Conservation (phyloP, 53 echinoderm and acorn worm species). For the Stichopus horrens region DNA sequence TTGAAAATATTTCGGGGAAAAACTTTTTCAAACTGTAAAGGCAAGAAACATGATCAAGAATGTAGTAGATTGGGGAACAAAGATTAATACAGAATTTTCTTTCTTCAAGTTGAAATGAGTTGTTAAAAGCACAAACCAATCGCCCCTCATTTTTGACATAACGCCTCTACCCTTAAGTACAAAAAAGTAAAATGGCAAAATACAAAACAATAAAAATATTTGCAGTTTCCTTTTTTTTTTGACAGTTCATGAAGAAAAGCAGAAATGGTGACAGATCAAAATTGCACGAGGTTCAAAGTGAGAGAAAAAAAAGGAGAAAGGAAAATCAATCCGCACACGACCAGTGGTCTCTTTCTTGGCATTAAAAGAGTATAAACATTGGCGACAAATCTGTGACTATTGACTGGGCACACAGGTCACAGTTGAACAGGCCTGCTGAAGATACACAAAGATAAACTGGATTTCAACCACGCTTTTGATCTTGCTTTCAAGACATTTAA, state of each 20-base stretch:
- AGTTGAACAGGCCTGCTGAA: too few species aligned
- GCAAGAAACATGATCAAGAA: neutral
- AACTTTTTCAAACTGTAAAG: neutral
- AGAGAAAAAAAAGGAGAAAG: too few species aligned
- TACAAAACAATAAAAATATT: neutral
- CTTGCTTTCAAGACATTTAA: too few species aligned
- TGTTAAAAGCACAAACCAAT: neutral
- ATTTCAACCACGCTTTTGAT: too few species aligned
- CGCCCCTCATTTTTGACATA: neutral
- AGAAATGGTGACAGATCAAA: neutral
- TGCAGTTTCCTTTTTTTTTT: neutral
- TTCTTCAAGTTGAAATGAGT: neutral
- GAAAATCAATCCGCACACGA: too few species aligned
- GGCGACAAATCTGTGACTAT: too few species aligned
- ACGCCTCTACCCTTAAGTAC: neutral
- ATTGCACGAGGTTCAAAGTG: neutral
- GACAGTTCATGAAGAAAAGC: neutral
- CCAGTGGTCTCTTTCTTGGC: too few species aligned
- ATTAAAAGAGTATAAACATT: too few species aligned
- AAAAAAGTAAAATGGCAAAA: conserved; percentile 1
- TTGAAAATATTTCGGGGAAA: neutral
- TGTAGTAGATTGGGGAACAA: neutral
- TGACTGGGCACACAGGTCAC: too few species aligned
- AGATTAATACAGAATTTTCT: neutral
- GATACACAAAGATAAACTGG: too few species aligned